A percentile compares a stretch with the other conserved stretches of the same genome.
These are phyloP conservation scores for Limnodromus scolopaceus DNA, from an alignment of 2,797 vertebrate genomes.

Conservation along the genomic window DNA sequence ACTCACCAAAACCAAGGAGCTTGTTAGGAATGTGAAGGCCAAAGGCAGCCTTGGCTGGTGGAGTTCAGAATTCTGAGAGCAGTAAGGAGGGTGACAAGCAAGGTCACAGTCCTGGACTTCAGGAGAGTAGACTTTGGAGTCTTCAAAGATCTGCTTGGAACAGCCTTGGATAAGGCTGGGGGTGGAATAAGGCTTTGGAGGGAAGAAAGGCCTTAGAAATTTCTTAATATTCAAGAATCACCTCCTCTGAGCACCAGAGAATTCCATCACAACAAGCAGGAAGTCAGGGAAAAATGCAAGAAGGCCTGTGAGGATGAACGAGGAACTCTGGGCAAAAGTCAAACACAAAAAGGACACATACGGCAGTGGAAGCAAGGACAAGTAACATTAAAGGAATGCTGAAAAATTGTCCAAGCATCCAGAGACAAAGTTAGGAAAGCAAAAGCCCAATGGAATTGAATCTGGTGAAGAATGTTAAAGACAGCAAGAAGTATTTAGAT, in stretches of 20 bases:
- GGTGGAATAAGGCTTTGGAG: not conserved
- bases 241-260: not conserved
- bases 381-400: not conserved
- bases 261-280: not conserved
- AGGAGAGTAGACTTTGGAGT: not conserved
- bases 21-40: not conserved
- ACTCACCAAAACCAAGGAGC: not conserved
- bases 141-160: not conserved
- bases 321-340: not conserved
- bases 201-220: not conserved
- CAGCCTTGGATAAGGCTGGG: no score
- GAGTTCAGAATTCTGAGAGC: not conserved
- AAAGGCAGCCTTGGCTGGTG: not conserved
- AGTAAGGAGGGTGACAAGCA: not conserved
- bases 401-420: not conserved
- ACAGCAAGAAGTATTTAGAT: not conserved
- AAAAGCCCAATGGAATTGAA: not conserved
- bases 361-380: not conserved
- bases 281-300: not conserved
- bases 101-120: not conserved
- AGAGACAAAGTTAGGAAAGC: not conserved
- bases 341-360: not conserved
- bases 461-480: not conserved
- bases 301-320: not conserved
- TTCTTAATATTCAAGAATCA: not conserved